phyloP scores from a whole-genome alignment of 2,888 invertebrate species.

The Trachelus tabidus region DNA sequence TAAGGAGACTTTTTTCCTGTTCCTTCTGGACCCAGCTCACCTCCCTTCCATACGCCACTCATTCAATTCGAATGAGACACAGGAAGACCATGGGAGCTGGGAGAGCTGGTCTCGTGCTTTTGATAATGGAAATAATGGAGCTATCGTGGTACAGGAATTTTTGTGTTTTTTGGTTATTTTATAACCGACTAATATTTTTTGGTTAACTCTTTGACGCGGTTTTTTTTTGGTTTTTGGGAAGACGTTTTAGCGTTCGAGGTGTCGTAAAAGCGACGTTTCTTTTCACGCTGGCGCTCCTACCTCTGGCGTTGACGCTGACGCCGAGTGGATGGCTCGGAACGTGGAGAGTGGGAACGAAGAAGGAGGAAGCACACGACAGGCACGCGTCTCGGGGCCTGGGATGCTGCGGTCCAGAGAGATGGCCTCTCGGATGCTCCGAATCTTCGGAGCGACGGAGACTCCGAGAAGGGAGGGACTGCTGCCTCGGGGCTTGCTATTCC shows the following conservation, averaged over 20 bases:
- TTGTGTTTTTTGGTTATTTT: neutral
- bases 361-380: neutral
- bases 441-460: neutral
- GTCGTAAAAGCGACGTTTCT: neutral
- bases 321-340: neutral
- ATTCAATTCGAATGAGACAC: neutral
- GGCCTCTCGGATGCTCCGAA: neutral
- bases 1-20: slow-evolving; percentile 17
- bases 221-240: no score
- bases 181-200: no score
- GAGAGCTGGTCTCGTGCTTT: neutral
- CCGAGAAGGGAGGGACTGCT: neutral
- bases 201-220: no score
- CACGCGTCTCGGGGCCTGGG: neutral
- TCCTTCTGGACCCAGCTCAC: neutral
- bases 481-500: neutral
- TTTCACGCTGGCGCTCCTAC: no score
- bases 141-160: neutral
- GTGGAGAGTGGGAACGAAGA: neutral
- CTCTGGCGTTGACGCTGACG: neutral
- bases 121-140: neutral
- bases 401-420: neutral
- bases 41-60: neutral
- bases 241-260: neutral
- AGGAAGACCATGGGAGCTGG: neutral